These are phyloP conservation scores for Dissostichus mawsoni DNA, from an alignment of 2,113 vertebrate species.

Conservation along the genomic window DNA sequence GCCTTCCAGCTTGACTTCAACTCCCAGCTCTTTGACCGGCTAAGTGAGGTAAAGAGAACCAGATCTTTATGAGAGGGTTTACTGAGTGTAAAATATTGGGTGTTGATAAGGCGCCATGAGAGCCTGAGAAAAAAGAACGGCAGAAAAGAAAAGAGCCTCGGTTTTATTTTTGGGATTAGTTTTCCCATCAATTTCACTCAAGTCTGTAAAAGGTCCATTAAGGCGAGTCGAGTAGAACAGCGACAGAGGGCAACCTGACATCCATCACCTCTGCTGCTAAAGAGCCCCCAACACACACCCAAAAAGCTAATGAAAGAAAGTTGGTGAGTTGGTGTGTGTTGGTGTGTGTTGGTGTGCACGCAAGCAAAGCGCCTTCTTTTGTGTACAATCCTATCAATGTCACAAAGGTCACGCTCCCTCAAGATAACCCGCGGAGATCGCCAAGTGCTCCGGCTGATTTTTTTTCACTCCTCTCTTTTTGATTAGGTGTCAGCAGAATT, in stretches of 20 bases:
- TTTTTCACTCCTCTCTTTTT: constrained; percentile 75
- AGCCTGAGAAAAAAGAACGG: constrained; percentile 1
- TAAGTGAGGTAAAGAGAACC: constrained; percentile 53
- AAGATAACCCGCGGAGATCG: constrained; percentile 81
- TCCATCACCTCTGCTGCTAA: constrained; percentile 67
- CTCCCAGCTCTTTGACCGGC: constrained; percentile 29
- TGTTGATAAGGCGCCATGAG: constrained; percentile 56
- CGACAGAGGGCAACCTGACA: constrained; percentile 64
- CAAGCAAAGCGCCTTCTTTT: constrained; percentile 54
- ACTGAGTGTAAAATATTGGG: constrained; percentile 66
- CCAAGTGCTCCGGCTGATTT: constrained; percentile 64
- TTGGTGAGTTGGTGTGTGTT: constrained; percentile 38
- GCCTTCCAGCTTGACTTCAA: constrained; percentile 34
- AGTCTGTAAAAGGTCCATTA: constrained; percentile 64
- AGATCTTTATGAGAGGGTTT: constrained; percentile 65
- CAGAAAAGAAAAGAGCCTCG: constrained; percentile 11
- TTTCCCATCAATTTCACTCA: constrained; percentile 60
- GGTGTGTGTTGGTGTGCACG: constrained; percentile 36
- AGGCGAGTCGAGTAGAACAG: constrained; percentile 53
- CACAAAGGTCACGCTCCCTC: constrained; percentile 84
- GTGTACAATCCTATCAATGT: constrained; percentile 85
- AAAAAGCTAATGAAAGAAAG: constrained; percentile 44
- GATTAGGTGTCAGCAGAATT: constrained; percentile 85
- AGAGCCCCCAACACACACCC: constrained; percentile 46
- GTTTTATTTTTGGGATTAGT: constrained; percentile 49